Percentiles rank a stretch among this genome's conserved stretches.
Conservation (phyloP, 2,113 vertebrate genomes). For the Corythornis vintsioides region DNA sequence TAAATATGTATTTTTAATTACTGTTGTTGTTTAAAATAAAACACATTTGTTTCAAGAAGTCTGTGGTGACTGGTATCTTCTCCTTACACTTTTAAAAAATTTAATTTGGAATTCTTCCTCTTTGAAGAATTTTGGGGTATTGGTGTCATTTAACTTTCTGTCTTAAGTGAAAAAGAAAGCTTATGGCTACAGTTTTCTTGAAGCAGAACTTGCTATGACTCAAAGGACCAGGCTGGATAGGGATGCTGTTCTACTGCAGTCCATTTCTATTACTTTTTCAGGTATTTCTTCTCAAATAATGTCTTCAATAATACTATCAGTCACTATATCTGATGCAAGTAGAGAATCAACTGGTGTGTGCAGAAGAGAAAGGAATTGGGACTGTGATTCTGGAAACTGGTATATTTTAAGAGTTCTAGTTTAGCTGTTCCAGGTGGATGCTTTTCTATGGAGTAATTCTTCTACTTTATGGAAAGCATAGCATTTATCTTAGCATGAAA, state of each 20-base stretch:
- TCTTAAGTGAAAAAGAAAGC: background rate
- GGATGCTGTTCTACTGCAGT: background rate
- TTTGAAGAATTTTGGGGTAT: background rate
- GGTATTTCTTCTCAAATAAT: background rate
- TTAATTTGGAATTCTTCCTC: background rate
- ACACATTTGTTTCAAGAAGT: background rate
- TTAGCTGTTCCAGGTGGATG: background rate
- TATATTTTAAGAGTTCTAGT: background rate
- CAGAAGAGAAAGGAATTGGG: background rate
- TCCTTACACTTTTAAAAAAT: background rate
- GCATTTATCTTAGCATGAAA: background rate
- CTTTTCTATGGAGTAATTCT: background rate
- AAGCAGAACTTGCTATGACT: background rate
- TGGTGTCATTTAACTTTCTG: background rate
- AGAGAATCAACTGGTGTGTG: background rate
- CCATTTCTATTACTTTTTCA: background rate
- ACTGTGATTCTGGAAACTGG: background rate
- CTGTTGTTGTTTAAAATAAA: constrained; percentile 45
- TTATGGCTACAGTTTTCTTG: background rate
- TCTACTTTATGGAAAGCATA: background rate
- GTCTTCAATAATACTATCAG: background rate
- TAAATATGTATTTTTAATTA: constrained; percentile 55
- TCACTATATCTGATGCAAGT: background rate
- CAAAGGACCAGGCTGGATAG: background rate
- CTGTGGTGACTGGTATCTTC: background rate